Conservation (phyloP, 1,140 invertebrate species). For the Drosophila neocordata region DNA sequence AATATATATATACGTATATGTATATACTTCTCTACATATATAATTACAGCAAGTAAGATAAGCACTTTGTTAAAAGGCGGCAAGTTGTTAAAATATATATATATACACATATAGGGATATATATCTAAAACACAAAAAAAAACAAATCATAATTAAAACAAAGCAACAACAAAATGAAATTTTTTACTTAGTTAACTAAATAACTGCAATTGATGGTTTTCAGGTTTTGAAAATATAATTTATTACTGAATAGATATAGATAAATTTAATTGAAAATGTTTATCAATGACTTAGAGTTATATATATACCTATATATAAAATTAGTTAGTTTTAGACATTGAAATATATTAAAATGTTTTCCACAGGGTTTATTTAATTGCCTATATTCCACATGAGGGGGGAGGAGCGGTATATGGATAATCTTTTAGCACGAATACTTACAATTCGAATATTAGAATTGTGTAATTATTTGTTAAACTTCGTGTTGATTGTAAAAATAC, state of each 20-base stretch:
- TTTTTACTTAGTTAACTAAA: neutral
- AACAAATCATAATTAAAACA: neutral
- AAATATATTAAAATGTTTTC: no score
- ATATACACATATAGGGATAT: no score
- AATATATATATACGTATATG: neutral
- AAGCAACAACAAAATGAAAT: neutral
- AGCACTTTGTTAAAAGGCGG: conserved; percentile 2
- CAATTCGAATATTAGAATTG: neutral
- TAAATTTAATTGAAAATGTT: neutral
- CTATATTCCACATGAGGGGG: no score
- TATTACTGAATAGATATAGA: neutral
- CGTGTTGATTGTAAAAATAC: conserved; percentile 4
- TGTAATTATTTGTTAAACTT: neutral
- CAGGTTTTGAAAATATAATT: neutral
- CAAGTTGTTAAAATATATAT: neutral
- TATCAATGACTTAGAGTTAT: neutral
- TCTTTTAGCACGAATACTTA: neutral
- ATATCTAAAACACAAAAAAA: neutral
- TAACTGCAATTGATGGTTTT: neutral
- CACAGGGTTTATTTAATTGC: no score
- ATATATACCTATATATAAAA: no score
- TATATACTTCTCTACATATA: neutral
- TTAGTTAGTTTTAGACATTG: no score
- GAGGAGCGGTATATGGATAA: neutral
- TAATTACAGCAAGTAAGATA: neutral